Evolutionary conservation across 1,140 invertebrate species (phyloP), one percentile per base, ranked within the genome.

Genomic region (Hycleus phaleratus): DNA sequence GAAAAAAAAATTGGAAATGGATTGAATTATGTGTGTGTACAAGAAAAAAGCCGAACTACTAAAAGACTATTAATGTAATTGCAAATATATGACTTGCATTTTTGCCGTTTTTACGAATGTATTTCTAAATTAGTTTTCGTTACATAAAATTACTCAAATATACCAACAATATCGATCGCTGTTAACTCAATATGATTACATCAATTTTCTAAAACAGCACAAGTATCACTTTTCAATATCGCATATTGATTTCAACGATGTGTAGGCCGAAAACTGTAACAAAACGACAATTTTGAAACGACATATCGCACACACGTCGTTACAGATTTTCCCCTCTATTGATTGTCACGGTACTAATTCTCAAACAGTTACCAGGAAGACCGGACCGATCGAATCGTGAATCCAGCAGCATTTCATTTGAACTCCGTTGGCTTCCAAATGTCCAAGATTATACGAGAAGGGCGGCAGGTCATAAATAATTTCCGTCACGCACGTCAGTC

Each of bases 141-240:
- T 43, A 24, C 9, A 51, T 25, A 26, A 40, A n/a, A 9, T 11
- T 12, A 10, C 38, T 3, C 3, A 32, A 53, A 45, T 58, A 58
- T 18, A 18, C 18, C 18, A 1, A 18, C 18, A 18, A 18, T 18
- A 18, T 18, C 53, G 53, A 63, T 56, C 32, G 32, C 58, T 63
- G 59, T 64, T 64, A 59, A 64, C 62, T 64, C 7, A 32, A 64
- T 55, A 61, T 58, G 61, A 61, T 60, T 60, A 59, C 59, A 60
- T 54, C 55, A 59, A 64, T 61, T 64, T 64, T 58, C 57, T 64
- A 58, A 64, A 58, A 32, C 55, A 48, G 49, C 58, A 64, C 59
- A 50, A 58, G 62, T 58, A 64, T 64, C 62, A 64, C 39, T 49
- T 58, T 61, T 64, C 59, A 57, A 56, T 59, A 52, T 52, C 18